Percentiles rank a stretch among this genome's conserved stretches.
Evolutionary conservation across 2,888 invertebrate genomes (phyloP).

Genomic region (Eutolmus rufibarbis): DNA sequence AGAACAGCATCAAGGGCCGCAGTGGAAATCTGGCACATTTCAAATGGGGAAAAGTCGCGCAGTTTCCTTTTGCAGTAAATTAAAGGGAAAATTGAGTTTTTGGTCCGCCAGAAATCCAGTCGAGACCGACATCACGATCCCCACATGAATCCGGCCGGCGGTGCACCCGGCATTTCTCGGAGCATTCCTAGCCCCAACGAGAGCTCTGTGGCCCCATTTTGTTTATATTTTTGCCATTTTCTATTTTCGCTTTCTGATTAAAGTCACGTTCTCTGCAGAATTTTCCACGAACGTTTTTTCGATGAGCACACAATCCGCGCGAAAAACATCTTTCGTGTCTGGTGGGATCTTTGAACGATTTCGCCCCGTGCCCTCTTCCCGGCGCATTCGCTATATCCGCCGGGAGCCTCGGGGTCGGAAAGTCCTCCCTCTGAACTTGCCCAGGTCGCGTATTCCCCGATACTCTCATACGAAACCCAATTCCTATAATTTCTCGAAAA

Average conservation of each 20-base stretch:
- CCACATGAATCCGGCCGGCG: neutral
- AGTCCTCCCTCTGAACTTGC: neutral
- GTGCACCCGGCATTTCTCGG: neutral
- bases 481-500: neutral
- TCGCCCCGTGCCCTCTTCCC: neutral
- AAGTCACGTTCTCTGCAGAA: slow-evolving; percentile 28
- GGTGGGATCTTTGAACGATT: neutral
- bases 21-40: neutral
- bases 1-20: neutral
- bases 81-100: slow-evolving; percentile 10
- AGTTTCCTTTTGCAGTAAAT: slow-evolving; percentile 18
- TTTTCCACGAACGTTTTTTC: slow-evolving; percentile 18
- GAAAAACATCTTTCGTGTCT: slow-evolving; percentile 3
- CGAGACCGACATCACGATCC: slow-evolving; percentile 3
- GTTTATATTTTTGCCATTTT: slow-evolving; percentile 21
- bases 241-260: slow-evolving; percentile 32
- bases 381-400: neutral
- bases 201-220: slow-evolving; percentile 20
- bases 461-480: neutral
- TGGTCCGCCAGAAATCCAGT: neutral
- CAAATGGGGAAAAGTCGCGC: neutral
- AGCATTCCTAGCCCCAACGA: neutral
- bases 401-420: neutral
- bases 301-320: neutral
- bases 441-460: neutral